These are phyloP conservation scores for Trogon surrucura DNA, from an alignment of 2,113 vertebrate genomes.

Conservation along the genomic window DNA sequence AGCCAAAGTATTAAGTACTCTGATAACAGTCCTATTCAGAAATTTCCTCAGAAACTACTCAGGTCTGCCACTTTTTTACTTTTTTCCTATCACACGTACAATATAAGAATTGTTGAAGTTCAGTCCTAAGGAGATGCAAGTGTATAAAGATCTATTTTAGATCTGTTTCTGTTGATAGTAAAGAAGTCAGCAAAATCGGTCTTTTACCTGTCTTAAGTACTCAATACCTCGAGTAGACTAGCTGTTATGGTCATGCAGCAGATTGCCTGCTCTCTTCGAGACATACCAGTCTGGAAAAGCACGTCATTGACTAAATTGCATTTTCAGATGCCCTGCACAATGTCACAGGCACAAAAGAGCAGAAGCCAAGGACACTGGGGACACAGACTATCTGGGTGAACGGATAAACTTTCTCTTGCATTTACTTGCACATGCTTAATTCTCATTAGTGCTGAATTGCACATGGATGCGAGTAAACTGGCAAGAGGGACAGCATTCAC, in stretches of 20 bases:
- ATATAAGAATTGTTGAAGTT: neutral
- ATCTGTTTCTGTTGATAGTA: neutral
- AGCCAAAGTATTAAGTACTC: neutral
- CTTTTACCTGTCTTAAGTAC: neutral
- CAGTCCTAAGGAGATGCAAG: neutral
- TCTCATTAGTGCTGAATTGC: neutral
- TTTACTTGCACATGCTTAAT: neutral
- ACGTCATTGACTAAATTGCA: neutral
- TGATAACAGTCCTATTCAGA: rapidly evolving
- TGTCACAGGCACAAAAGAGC: neutral
- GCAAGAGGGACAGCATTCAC: neutral
- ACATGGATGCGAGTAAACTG: neutral
- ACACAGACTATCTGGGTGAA: neutral
- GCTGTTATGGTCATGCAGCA: neutral
- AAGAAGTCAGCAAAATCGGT: neutral
- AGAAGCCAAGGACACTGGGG: neutral
- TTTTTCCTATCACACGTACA: neutral
- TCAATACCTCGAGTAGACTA: neutral
- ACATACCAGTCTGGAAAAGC: neutral
- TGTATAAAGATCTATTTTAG: neutral
- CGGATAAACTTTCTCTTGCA: neutral
- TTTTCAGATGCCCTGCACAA: neutral
- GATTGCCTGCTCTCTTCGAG: neutral
- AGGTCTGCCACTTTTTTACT: neutral
- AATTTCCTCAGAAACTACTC: neutral